Evolutionary conservation across 2,888 invertebrate genomes (phyloP).

Genomic region (Brachylomia viminalis): DNA sequence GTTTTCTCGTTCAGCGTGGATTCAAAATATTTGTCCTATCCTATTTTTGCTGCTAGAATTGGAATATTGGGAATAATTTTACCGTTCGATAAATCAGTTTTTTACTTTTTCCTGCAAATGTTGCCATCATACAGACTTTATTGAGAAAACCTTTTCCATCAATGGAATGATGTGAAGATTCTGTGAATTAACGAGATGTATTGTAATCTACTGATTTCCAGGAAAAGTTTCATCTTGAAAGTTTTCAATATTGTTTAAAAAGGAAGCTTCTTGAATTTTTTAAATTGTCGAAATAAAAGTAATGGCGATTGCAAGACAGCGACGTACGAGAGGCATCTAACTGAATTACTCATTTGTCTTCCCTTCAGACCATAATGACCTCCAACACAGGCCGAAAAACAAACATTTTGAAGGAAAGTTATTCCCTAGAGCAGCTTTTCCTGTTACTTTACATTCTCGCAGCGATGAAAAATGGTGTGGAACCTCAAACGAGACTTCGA

Average conservation of each 20-base stretch:
- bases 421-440: constrained; percentile 27
- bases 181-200: not conserved
- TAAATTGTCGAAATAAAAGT: not conserved
- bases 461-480: constrained; percentile 49
- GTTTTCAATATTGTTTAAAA: not conserved
- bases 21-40: constrained; percentile 25
- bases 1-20: not conserved
- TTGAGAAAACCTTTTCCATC: not conserved
- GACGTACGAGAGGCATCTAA: not conserved
- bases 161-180: not conserved
- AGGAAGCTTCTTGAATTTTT: too few relatives aligned
- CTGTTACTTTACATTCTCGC: constrained; percentile 29
- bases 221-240: not conserved
- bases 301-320: not conserved
- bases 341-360: constrained; percentile 34
- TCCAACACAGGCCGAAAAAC: constrained; percentile 19
- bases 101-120: constrained; percentile 4
- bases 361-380: constrained; percentile 11
- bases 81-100: not conserved
- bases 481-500: constrained; percentile 43
- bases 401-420: constrained; percentile 30
- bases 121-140: not conserved
- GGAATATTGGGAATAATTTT: constrained; percentile 2
- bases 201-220: not conserved
- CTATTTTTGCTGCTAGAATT: not conserved